Conservation (phyloP, 1,140 invertebrate species). For the Dendrolimus kikuchii region DNA sequence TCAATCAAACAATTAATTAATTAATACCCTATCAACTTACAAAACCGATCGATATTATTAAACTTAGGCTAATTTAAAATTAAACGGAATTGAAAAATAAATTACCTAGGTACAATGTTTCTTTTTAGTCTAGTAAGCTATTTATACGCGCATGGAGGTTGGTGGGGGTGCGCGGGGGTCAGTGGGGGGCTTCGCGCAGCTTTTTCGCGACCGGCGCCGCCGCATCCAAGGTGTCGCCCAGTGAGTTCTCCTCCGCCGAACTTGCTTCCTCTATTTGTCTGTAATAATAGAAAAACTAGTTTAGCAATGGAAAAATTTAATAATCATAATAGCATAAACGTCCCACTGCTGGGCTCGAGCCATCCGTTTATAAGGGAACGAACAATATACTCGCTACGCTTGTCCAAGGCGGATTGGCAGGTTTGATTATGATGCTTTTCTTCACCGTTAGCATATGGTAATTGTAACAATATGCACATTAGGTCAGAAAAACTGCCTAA, state of each 20-base stretch:
- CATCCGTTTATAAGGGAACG: too few species aligned
- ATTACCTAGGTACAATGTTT: slow-evolving; percentile 73
- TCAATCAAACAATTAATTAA: slow-evolving; percentile 7
- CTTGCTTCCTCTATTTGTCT: slow-evolving; percentile 68
- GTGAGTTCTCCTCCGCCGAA: slow-evolving; percentile 67
- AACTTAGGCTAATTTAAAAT: slow-evolving; percentile 72
- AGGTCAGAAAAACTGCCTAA: too few species aligned
- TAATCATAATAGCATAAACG: not conserved
- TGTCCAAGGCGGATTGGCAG: too few species aligned
- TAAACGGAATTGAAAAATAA: slow-evolving; percentile 75
- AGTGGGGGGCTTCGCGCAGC: slow-evolving; percentile 62
- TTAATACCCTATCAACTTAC: slow-evolving; percentile 71
- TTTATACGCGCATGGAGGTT: slow-evolving; percentile 59
- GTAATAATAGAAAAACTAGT: slow-evolving; percentile 8
- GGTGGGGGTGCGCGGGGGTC: slow-evolving; percentile 57
- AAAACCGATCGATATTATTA: slow-evolving; percentile 68
- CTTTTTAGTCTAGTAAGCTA: slow-evolving; percentile 68
- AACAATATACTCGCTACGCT: too few species aligned
- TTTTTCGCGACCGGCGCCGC: slow-evolving; percentile 54
- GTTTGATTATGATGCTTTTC: too few species aligned
- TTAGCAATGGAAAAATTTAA: not conserved
- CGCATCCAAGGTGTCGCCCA: slow-evolving; percentile 52
- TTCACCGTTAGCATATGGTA: too few species aligned
- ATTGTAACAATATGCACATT: too few species aligned
- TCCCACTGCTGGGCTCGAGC: too few species aligned